Conservation (phyloP, 2,888 invertebrate genomes). For the Andrena hattorfiana region DNA sequence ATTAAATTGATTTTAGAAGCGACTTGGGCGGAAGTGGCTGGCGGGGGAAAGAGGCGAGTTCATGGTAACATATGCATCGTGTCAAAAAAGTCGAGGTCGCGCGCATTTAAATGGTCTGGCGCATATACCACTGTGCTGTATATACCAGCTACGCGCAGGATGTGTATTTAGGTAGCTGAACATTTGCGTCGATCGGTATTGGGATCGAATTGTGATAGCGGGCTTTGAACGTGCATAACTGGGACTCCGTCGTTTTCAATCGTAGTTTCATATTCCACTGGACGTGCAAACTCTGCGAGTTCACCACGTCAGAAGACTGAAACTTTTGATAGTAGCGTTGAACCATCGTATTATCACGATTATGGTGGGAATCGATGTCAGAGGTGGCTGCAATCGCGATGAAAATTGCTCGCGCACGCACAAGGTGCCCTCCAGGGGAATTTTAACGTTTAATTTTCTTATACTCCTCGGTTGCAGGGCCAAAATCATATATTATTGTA, state of each 20-base stretch:
- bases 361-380: not conserved
- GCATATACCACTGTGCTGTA: not conserved
- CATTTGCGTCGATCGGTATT: too few species aligned
- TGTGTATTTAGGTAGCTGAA: not conserved
- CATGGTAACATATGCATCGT: conserved; percentile 18
- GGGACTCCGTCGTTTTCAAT: not conserved
- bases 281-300: not conserved
- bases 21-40: not conserved
- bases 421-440: not conserved
- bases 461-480: not conserved
- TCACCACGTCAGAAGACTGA: not conserved
- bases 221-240: not conserved
- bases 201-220: too few species aligned
- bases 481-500: too few species aligned
- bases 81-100: conserved; percentile 39
- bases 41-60: conserved; percentile 13
- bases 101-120: conserved; percentile 26
- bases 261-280: not conserved
- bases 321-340: conserved; percentile 4
- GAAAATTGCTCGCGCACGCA: too few species aligned
- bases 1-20: conserved; percentile 25
- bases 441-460: conserved; percentile 43
- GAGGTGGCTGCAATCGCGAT: not conserved
- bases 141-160: too few species aligned
- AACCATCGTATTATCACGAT: not conserved